Percentiles rank a stretch among this genome's conserved stretches.
Conservation (phyloP, 2,113 vertebrate species). For the Cochlearius cochlearius region DNA sequence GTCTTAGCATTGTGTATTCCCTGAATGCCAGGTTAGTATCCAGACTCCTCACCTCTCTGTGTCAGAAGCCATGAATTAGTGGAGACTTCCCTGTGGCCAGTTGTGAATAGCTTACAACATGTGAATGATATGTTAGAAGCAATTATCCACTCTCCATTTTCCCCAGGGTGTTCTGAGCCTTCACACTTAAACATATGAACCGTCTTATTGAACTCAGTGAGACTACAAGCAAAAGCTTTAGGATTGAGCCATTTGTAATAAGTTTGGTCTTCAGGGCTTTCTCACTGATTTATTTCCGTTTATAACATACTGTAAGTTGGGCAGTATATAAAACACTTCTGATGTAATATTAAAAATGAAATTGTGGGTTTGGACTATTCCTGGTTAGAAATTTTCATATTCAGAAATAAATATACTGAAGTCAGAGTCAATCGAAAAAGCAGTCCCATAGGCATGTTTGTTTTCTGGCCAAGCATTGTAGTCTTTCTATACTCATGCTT, state of each 20-base stretch:
- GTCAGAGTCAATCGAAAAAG: conserved; percentile 17
- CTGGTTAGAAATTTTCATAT: background rate
- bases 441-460: background rate
- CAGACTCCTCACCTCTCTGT: background rate
- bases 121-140: background rate
- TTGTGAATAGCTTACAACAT: background rate
- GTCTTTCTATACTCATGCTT: background rate
- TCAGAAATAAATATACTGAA: background rate
- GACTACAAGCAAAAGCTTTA: background rate
- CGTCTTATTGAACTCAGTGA: background rate
- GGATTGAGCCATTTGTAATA: background rate
- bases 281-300: background rate
- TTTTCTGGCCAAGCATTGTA: background rate
- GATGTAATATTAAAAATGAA: conserved; percentile 12
- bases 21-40: background rate
- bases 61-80: background rate
- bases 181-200: background rate
- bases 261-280: background rate
- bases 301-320: background rate
- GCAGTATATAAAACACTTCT: background rate
- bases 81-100: background rate
- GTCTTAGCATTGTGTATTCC: background rate
- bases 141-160: background rate
- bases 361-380: background rate
- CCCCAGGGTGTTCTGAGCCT: background rate